These are phyloP conservation scores for Pristiophorus japonicus DNA, from an alignment of 2,113 vertebrate genomes.

Conservation along the genomic window DNA sequence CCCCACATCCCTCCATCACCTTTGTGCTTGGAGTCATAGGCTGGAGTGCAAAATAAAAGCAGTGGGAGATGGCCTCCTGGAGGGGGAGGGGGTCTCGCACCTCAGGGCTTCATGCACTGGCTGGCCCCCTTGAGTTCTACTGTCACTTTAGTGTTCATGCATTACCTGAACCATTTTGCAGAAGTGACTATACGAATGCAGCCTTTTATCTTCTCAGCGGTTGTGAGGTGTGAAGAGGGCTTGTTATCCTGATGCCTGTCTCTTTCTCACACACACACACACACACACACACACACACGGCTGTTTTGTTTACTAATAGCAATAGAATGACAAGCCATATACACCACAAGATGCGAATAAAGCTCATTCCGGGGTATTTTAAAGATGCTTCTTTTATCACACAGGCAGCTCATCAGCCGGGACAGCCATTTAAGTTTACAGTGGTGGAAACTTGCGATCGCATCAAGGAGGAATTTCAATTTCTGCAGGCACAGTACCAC, in stretches of 20 bases:
- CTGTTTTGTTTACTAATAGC: not conserved
- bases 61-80: not conserved
- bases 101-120: not conserved
- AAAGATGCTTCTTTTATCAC: not conserved
- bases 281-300: not conserved
- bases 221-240: not conserved
- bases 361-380: not conserved
- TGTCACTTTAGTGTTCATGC: not conserved
- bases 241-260: not conserved
- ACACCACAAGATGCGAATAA: not conserved
- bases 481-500: constrained; percentile 85
- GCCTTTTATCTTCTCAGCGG: constrained; percentile 10
- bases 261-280: too few species aligned
- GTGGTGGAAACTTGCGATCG: constrained; percentile 81
- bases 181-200: not conserved
- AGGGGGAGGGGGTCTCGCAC: not conserved
- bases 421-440: constrained; percentile 87
- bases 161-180: not conserved
- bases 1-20: not conserved
- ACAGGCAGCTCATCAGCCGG: constrained; percentile 72
- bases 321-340: not conserved
- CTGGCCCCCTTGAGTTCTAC: not conserved
- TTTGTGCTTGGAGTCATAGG: not conserved
- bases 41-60: not conserved
- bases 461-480: constrained; percentile 88